Conservation (phyloP, 2,888 invertebrate genomes). For the Chaetoderma sp. region DNA sequence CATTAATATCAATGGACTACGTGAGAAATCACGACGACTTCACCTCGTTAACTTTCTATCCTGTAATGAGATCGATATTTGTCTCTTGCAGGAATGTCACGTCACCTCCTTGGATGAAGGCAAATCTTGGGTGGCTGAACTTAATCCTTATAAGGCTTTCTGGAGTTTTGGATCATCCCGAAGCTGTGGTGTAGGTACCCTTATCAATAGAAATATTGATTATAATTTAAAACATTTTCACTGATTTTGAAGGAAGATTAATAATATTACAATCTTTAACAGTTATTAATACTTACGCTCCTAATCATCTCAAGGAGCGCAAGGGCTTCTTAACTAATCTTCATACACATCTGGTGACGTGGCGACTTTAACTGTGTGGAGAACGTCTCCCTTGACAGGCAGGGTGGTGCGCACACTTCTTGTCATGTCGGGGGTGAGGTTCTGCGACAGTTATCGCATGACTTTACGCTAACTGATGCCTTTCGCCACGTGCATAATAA, state of each 20-base stretch:
- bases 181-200: background rate
- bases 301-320: background rate
- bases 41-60: background rate
- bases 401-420: background rate
- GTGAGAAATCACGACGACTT: background rate
- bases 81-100: background rate
- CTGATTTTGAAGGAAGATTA: slow-evolving; percentile 2
- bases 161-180: background rate
- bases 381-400: background rate
- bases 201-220: background rate
- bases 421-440: background rate
- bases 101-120: background rate
- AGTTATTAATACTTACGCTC: slow-evolving; percentile 7
- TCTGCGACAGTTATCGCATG: background rate
- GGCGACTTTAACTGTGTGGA: slow-evolving; percentile 14
- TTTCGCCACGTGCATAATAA: background rate
- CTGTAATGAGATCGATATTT: background rate
- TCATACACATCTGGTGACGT: background rate
- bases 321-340: background rate
- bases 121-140: background rate
- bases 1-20: background rate
- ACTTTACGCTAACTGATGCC: background rate
- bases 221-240: background rate
- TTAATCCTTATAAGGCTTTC: background rate
- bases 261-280: background rate